Evolutionary conservation across 2,888 invertebrate species (phyloP).

Genomic region (Blera fallax): DNA sequence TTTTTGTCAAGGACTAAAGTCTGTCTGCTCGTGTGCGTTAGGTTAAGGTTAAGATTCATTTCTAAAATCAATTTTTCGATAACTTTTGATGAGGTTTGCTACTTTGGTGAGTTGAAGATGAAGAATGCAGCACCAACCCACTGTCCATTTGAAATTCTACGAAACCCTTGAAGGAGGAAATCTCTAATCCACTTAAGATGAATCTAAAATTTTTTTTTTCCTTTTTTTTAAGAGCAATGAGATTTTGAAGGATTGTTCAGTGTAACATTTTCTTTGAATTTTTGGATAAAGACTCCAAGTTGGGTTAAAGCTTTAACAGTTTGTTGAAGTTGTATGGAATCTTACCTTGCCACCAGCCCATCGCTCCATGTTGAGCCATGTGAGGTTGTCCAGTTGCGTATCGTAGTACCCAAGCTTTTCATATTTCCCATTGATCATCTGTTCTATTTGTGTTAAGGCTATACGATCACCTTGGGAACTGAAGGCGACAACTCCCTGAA

Average conservation of each 20-base stretch:
- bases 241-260: neutral
- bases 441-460: slow-evolving; percentile 98
- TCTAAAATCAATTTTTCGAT: slow-evolving; percentile 12
- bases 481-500: slow-evolving; percentile 97
- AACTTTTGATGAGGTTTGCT: neutral
- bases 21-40: neutral
- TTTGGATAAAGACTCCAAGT: neutral
- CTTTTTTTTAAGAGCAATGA: neutral
- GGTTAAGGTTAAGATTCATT: neutral
- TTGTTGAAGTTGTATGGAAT: neutral
- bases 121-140: neutral
- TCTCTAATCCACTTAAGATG: slow-evolving; percentile 13
- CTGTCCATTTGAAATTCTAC: neutral
- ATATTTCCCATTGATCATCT: slow-evolving; percentile 97
- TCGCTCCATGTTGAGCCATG: slow-evolving; percentile 94
- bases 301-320: neutral
- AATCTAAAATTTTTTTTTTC: neutral
- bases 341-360: slow-evolving; percentile 90
- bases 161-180: neutral
- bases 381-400: slow-evolving; percentile 96
- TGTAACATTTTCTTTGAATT: neutral
- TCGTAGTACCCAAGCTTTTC: slow-evolving; percentile 97
- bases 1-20: neutral
- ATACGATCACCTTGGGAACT: slow-evolving; percentile 99
- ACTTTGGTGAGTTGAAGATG: neutral